phyloP scores from a whole-genome alignment of 2,888 invertebrate species.

The Andrena hattorfiana region DNA sequence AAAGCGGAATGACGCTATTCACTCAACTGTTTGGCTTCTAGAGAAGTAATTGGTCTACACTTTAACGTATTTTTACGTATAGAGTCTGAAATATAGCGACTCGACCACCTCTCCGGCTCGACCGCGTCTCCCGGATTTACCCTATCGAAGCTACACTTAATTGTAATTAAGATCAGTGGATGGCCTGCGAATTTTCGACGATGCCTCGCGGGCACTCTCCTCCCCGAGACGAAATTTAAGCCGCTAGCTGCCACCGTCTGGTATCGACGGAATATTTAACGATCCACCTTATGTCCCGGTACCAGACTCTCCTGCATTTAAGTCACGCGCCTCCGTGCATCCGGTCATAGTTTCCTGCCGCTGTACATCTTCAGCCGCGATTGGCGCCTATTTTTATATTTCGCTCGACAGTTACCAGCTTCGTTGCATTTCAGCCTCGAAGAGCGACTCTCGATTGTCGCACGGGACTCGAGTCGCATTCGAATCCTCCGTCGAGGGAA shows the following conservation, averaged over 20 bases:
- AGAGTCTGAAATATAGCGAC: too few species aligned
- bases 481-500: slow-evolving; percentile 26
- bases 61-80: too few species aligned
- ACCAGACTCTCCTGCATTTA: slow-evolving; percentile 55
- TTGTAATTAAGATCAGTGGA: too few species aligned
- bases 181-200: too few species aligned
- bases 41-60: too few species aligned
- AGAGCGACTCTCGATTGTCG: slow-evolving; percentile 40
- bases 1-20: too few species aligned
- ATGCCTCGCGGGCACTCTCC: background rate
- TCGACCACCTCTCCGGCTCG: too few species aligned
- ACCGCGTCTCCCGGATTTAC: too few species aligned
- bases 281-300: slow-evolving; percentile 19
- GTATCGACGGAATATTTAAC: slow-evolving; percentile 68
- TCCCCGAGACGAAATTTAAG: slow-evolving; percentile 27
- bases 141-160: too few species aligned
- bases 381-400: slow-evolving; percentile 63
- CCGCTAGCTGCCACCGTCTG: slow-evolving; percentile 31
- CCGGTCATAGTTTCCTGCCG: slow-evolving; percentile 76
- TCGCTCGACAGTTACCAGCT: slow-evolving; percentile 42
- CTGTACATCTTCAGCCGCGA: slow-evolving; percentile 56
- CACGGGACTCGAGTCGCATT: slow-evolving; percentile 33
- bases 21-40: too few species aligned
- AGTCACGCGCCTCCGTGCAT: slow-evolving; percentile 71
- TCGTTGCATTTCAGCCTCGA: slow-evolving; percentile 35